phyloP scores from a whole-genome alignment of 2,797 vertebrate genomes.

The Sebastes diploproa region DNA sequence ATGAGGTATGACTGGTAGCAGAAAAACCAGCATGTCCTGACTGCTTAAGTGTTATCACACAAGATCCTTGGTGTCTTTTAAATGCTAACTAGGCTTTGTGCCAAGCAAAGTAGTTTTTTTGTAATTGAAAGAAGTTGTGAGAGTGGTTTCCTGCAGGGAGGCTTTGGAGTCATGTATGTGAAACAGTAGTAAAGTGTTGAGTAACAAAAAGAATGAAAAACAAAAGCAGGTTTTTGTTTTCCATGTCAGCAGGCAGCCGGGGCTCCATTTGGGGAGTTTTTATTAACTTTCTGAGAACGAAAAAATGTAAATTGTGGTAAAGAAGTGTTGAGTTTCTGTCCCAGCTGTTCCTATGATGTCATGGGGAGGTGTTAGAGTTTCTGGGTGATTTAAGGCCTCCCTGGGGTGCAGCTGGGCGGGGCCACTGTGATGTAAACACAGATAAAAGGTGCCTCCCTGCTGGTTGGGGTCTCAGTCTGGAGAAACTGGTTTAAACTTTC shows the following conservation, averaged over 20 bases:
- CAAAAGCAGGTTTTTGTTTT: background rate
- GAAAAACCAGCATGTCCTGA: background rate
- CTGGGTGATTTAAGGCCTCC: slow-evolving; percentile 4
- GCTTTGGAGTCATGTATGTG: background rate
- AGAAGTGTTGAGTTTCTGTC: slow-evolving; percentile 35
- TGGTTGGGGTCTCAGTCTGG: slow-evolving; percentile 23
- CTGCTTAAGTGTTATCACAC: background rate
- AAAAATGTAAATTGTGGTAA: slow-evolving; percentile 23
- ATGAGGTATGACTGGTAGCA: background rate
- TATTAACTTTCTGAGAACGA: slow-evolving; percentile 2
- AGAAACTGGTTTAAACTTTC: slow-evolving; percentile 49
- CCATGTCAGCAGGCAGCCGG: background rate
- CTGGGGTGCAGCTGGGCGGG: slow-evolving; percentile 38
- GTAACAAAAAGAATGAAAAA: background rate
- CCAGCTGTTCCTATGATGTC: slow-evolving; percentile 75
- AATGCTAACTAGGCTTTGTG: background rate
- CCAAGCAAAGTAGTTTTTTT: background rate
- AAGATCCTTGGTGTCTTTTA: background rate
- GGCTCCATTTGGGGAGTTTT: background rate
- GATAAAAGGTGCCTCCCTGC: slow-evolving; percentile 50
- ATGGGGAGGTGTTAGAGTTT: slow-evolving; percentile 22
- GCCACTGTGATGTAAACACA: slow-evolving; percentile 75
- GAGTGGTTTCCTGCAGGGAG: background rate
- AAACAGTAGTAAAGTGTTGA: background rate
- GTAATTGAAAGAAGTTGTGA: background rate